Evolutionary conservation across 2,888 invertebrate genomes (phyloP), one percentile per base, ranked within the genome.

Genomic region (Stegophylla sp.): DNA sequence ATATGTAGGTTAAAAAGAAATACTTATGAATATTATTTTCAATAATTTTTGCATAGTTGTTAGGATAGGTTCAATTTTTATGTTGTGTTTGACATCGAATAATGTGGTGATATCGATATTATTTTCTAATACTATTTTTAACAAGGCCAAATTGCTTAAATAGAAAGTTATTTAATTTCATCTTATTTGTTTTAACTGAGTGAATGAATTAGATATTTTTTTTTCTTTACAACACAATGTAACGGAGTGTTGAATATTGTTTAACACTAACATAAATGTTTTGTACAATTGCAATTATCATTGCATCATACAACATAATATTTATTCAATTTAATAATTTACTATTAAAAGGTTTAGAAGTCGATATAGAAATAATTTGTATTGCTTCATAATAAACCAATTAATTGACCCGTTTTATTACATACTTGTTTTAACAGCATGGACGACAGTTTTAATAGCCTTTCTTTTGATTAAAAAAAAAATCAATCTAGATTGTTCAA

Each of bases 151-250:
- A 79, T 56, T 53, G 28, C 26, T 73, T 61, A 26, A 28, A 61
- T 45, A 23, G 17, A 61, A 45, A 61, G 45, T 61, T 51, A 73
- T 61, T 73, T 61, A 73, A 73, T 61, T 45, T 61, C 45, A 26
- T 73, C 56, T 71, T 15, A 67, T 67, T 71, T 71, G 53, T 71
- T 71, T 56, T 56, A 53, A 71, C 53, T 34, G 15, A 34, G 20
- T 28, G 20, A 53, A 17, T 53, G 71, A 53, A 34, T 51, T 53
- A 34, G 20, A 34, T 20, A n/a, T n/a, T n/a, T n/a, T n/a, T 59
- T 56, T 9, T 12, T 59, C 26, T 26, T 59, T 26, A 5, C 1
- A 20, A 69, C 26, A 34, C 20, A 5, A 20, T 53, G 53, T 69
- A 28, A 34, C 13, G 9, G 12, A 41, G 51, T 34, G 34, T n/a